Evolutionary conservation across 2,888 invertebrate genomes (phyloP).

Genomic region (Zonitis immaculata): DNA sequence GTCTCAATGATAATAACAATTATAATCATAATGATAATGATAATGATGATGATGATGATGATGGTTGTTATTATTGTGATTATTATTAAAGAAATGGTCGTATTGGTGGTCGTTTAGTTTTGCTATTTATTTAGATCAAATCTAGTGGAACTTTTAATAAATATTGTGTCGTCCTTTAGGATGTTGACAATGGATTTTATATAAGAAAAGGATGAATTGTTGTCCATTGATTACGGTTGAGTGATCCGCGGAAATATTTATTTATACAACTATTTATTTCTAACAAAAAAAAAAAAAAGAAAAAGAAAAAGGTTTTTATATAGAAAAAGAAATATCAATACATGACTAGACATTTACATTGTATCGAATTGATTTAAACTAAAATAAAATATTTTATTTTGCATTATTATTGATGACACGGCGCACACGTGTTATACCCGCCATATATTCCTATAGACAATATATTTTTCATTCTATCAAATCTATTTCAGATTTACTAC

Average conservation of each 20-base stretch:
- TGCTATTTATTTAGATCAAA: conserved; percentile 24
- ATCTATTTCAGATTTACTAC: conserved; percentile 43
- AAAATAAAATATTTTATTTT: no score
- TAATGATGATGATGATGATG: no score
- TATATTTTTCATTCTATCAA: no score
- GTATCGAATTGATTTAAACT: not conserved
- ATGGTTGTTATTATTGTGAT: conserved; percentile 18
- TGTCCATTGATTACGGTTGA: conserved; percentile 21
- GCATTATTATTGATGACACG: not conserved
- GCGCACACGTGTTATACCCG: no score
- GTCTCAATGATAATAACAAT: conserved; percentile 22
- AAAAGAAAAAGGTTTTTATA: no score
- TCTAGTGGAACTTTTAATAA: conserved; percentile 21
- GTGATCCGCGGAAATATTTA: conserved; percentile 17
- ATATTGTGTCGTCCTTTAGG: conserved; percentile 24
- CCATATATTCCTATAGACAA: no score
- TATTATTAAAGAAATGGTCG: conserved; percentile 11
- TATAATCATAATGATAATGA: no score
- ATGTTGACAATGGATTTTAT: conserved; percentile 24
- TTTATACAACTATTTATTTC: not conserved
- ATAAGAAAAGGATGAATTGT: conserved; percentile 16
- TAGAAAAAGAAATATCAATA: not conserved
- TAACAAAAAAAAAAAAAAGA: no score
- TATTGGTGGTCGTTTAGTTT: no score
- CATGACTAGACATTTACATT: conserved; percentile 1